These are phyloP conservation scores for Rutpela maculata DNA, from an alignment of 2,888 invertebrate genomes.

Conservation along the genomic window DNA sequence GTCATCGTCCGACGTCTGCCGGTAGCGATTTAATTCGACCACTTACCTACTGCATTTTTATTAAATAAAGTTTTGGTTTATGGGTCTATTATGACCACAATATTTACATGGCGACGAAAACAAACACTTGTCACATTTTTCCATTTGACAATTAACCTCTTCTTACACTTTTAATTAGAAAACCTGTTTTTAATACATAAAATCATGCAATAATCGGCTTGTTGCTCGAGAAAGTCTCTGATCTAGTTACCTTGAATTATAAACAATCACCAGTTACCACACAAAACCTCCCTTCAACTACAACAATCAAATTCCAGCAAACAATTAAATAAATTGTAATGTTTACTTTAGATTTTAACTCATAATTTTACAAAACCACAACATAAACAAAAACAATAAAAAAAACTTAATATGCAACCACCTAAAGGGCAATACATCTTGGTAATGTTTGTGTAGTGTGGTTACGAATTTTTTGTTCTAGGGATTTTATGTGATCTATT, in stretches of 20 bases:
- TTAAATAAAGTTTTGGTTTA: not conserved
- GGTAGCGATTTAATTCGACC: conserved; percentile 39
- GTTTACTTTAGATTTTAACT: conserved; percentile 13
- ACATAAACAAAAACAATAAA: conserved; percentile 26
- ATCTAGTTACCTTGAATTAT: conserved; percentile 52
- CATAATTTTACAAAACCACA: conserved; percentile 7
- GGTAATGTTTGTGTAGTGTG: not conserved
- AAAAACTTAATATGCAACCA: not conserved
- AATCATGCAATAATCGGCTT: not conserved
- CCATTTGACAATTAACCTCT: not conserved
- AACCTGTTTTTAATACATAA: not conserved
- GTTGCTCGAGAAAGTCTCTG: conserved; percentile 49
- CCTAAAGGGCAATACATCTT: not conserved
- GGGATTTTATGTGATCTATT: not conserved
- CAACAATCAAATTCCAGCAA: conserved; percentile 21
- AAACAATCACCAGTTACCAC: conserved; percentile 38
- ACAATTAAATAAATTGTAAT: not conserved
- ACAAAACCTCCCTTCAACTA: conserved; percentile 38
- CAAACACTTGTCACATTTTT: not conserved
- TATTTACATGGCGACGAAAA: not conserved
- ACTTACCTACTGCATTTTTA: not conserved
- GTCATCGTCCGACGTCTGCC: conserved; percentile 61
- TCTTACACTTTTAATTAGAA: not conserved
- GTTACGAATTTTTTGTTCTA: not conserved
- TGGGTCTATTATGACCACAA: not conserved